Conservation (phyloP, 2,113 vertebrate genomes). For the Stigmatopora argus region DNA sequence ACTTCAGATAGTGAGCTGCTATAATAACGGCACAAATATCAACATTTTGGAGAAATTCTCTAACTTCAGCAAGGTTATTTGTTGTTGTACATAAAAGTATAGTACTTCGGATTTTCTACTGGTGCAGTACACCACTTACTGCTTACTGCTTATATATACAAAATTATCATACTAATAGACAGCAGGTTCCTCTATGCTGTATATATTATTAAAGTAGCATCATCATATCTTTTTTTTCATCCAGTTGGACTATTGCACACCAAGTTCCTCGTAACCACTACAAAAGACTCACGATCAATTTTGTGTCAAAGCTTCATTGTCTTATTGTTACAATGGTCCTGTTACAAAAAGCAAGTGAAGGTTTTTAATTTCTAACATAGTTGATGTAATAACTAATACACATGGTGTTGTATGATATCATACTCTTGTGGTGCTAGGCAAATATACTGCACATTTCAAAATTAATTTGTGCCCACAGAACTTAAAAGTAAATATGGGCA, state of each 20-base stretch:
- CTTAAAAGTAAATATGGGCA: background rate
- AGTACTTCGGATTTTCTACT: background rate
- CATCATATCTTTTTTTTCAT: background rate
- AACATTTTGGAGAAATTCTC: background rate
- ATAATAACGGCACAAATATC: background rate
- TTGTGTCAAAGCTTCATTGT: background rate
- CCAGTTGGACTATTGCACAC: background rate
- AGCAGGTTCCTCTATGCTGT: background rate
- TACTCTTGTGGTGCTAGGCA: background rate
- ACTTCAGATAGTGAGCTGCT: background rate
- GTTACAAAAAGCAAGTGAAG: background rate
- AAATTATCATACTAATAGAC: background rate
- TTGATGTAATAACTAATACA: background rate
- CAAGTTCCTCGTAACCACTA: background rate
- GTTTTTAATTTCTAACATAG: background rate
- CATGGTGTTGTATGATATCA: background rate
- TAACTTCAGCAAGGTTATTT: background rate
- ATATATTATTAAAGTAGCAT: background rate
- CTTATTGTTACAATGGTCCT: background rate
- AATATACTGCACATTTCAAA: background rate
- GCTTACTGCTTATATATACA: background rate
- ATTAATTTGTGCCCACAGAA: background rate
- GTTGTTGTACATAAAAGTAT: background rate
- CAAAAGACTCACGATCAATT: background rate
- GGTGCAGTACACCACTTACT: no score